Evolutionary conservation across 2,113 vertebrate species (phyloP).

Genomic region (Chaetops frenatus): DNA sequence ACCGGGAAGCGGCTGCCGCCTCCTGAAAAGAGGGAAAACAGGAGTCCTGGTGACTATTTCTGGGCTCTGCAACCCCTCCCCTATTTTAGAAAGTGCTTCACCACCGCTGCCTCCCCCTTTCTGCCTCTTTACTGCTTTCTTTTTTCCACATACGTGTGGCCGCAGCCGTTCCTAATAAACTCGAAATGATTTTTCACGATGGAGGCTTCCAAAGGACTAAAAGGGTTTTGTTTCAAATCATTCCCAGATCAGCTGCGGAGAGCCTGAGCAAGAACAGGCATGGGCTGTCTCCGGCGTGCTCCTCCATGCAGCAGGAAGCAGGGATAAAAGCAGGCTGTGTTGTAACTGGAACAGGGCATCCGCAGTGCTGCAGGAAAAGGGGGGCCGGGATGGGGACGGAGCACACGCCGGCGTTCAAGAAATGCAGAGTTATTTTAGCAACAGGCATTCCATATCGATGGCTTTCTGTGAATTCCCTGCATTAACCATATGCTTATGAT

Average conservation of each 20-base stretch:
- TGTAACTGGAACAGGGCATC: background rate
- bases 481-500: background rate
- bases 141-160: slow-evolving; percentile 49
- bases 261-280: slow-evolving; percentile 39
- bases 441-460: background rate
- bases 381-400: background rate
- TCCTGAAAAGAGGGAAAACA: background rate
- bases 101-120: background rate
- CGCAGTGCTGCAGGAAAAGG: slow-evolving; percentile 14
- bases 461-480: background rate
- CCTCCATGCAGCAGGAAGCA: slow-evolving; percentile 58
- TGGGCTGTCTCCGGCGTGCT: background rate
- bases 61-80: background rate
- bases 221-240: slow-evolving; percentile 70
- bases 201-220: slow-evolving; percentile 49
- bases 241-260: slow-evolving; percentile 66
- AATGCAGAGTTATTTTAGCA: background rate
- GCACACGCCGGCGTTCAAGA: background rate
- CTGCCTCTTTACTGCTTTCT: background rate
- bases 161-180: slow-evolving; percentile 74
- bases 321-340: background rate
- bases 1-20: background rate
- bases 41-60: background rate
- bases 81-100: background rate
- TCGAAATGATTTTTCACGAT: slow-evolving; percentile 65